phyloP scores from a whole-genome alignment of 2,797 vertebrate genomes.

The Acanthurus lineatus region DNA sequence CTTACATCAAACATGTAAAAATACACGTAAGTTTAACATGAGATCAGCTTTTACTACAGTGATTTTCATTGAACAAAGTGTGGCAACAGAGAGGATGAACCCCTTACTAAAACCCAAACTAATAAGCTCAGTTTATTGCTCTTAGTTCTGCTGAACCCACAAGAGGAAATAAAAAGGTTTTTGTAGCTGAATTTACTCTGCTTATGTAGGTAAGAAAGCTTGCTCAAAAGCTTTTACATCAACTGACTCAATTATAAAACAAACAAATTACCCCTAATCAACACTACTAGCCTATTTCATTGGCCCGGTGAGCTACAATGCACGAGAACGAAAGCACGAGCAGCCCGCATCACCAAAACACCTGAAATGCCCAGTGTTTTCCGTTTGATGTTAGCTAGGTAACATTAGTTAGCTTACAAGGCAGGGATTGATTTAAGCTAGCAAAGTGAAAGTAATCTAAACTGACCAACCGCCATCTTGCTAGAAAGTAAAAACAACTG shows the following conservation, averaged over 20 bases:
- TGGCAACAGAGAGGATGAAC: not conserved
- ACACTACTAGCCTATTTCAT: too few relatives aligned
- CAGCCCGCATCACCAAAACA: not conserved
- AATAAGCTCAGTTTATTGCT: not conserved
- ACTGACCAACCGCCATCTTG: accelerated
- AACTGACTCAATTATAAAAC: too few relatives aligned
- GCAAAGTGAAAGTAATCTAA: not conserved
- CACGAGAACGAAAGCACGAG: not conserved
- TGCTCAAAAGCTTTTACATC: too few relatives aligned
- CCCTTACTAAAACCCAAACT: not conserved
- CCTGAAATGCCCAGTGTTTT: not conserved
- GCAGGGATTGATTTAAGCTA: slow-evolving; percentile 1
- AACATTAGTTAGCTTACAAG: not conserved
- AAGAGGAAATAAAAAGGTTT: too few relatives aligned
- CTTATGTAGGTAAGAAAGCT: too few relatives aligned
- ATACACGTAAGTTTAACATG: too few relatives aligned
- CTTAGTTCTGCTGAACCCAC: not conserved
- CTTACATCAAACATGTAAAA: too few relatives aligned
- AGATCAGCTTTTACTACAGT: not conserved
- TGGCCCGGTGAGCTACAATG: not conserved
- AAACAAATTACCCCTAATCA: too few relatives aligned
- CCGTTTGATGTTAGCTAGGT: not conserved
- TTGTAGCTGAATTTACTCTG: not conserved
- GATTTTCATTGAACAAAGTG: not conserved
- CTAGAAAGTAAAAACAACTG: not conserved